These are phyloP conservation scores for Columba janthina DNA, from an alignment of 2,113 vertebrate genomes.

Conservation along the genomic window DNA sequence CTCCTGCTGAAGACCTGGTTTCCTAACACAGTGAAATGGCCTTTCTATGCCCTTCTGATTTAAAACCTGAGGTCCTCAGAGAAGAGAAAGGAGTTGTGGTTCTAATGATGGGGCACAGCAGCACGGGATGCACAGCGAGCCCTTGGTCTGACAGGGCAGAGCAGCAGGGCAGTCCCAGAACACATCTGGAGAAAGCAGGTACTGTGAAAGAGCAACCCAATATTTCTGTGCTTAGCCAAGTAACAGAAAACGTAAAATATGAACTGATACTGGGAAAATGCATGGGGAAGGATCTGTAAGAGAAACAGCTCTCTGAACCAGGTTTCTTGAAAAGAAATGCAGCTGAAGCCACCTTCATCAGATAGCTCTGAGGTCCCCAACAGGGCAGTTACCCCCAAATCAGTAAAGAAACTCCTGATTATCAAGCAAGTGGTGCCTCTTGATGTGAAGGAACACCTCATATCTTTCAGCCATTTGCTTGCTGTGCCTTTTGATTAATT, in stretches of 20 bases:
- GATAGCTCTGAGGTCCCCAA: neutral
- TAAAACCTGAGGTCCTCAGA: neutral
- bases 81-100: neutral
- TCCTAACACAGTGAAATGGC: neutral
- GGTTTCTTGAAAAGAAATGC: neutral
- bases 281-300: neutral
- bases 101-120: neutral
- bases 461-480: neutral
- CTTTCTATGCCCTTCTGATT: neutral
- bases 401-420: neutral
- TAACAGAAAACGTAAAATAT: neutral
- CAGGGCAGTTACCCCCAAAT: neutral
- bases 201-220: neutral
- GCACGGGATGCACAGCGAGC: fast-evolving
- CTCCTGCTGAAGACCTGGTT: neutral
- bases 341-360: neutral
- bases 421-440: neutral
- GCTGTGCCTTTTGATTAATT: neutral
- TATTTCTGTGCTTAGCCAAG: neutral
- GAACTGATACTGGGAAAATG: neutral
- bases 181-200: neutral
- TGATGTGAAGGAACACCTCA: neutral
- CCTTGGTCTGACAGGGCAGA: too few species aligned
- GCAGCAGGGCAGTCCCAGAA: neutral
- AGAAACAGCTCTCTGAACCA: neutral